Evolutionary conservation across 2,888 invertebrate species (phyloP), one percentile per base, ranked within the genome.

Genomic region (Mesorhabditis belari): DNA sequence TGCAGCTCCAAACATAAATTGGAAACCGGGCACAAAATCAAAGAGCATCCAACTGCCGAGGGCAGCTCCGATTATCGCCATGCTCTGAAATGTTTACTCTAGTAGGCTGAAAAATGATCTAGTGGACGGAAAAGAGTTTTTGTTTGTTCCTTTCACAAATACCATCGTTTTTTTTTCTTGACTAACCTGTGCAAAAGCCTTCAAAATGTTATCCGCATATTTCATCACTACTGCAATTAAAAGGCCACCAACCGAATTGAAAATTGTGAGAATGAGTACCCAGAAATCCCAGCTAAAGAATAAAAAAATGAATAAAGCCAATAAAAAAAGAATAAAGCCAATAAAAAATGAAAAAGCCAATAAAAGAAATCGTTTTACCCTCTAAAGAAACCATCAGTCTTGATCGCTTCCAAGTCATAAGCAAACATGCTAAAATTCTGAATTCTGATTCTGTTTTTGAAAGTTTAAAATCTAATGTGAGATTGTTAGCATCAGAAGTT

Each of bases 161-260:
- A n/a, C n/a, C n/a, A 35, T 35, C 44, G n/a, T 35, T 35, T 35
- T 35, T 35, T 19, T 21, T 17, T 24, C 12, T n/a, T 35, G 17
- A n/a, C 49, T 49, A 53, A 70, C 71, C 67, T 75, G 76, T 0
- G 95, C 94, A 81, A 95, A 96, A 5, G 95, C 95, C 84, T 86
- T 98, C 5, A 98, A 85, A 80, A 99, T 98, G 83, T 99, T 99
- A 83, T 98, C 98, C 0, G 98, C 96, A 82, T 96, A 96, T 85
- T 98, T 98, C 24, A 99, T 95, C 0, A 98, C 98, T 68, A 96
- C 88, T 0, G 96, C 96, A 6, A 98, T 79, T 5, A 80, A 63
- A 9, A 79, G 72, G 3, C 79, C 79, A 12, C 79, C 79, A 12
- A 77, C 68, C 0, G 77, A 75, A 58, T 79, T 79, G 17, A 75